These are phyloP conservation scores for Leptopilina boulardi DNA, from an alignment of 1,140 invertebrate species.

Conservation along the genomic window DNA sequence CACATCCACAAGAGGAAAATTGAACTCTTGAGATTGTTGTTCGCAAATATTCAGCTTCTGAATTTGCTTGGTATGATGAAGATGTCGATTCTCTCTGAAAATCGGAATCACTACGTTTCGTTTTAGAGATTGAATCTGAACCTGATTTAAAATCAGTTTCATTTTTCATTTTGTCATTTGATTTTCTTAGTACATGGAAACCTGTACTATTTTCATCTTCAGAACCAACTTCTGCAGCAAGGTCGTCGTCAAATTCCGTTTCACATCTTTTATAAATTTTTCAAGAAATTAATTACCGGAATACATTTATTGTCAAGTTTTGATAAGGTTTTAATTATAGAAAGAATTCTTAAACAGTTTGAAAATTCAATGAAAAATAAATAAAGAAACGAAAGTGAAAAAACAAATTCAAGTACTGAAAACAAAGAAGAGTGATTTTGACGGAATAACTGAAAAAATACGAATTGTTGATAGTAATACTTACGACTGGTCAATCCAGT, in stretches of 20 bases:
- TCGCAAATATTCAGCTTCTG: background rate
- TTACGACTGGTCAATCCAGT: slow-evolving; percentile 57
- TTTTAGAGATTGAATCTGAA: too few species aligned
- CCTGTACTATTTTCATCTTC: background rate
- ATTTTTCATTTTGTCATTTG: background rate
- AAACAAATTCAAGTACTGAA: too few species aligned
- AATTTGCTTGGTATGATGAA: background rate
- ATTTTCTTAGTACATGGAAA: background rate
- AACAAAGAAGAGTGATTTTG: background rate
- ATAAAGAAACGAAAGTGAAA: background rate
- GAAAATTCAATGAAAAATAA: background rate
- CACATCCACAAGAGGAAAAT: background rate
- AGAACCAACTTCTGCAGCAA: background rate
- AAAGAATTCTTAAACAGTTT: too few species aligned
- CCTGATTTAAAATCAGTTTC: background rate
- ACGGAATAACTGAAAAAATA: background rate
- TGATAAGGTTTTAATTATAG: too few species aligned
- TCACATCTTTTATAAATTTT: background rate
- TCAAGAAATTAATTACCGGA: background rate
- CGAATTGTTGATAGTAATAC: background rate
- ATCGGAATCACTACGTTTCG: background rate
- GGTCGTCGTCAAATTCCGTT: background rate
- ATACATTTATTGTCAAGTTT: too few species aligned
- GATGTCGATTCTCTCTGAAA: background rate
- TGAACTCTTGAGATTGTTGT: background rate